Base-by-base conservation (phyloP, 2,888 invertebrate genomes). In the Yponomeuta sedellus region DNA sequence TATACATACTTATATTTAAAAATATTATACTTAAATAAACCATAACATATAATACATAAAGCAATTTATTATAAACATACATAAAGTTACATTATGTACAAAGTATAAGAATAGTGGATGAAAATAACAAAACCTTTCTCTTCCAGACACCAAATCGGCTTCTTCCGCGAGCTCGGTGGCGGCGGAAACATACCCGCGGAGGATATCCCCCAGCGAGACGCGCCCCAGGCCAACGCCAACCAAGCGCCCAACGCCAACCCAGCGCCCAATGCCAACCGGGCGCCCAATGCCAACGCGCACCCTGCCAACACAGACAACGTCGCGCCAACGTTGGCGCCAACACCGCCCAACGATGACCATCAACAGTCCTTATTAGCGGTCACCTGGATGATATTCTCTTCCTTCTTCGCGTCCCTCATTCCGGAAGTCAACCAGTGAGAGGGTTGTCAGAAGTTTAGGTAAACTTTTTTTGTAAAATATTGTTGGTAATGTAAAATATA, bases 361-460 rank as follows among this genome's bases (percentile, higher is more conserved):
- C 83, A 81, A 64, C 85, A 84, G 34, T 89, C 92, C 0, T 83
- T 95, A 69, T 86, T 97, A 70, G 94, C 95, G 62, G 93, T 97
- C 22, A 94, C 96, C 25, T 97, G 97, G 95, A 97, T 97, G 78
- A 97, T 98, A 83, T 94, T 99, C 73, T 94, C 97, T 0, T 96
- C 98, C 2, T 98, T 99, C 87, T 97, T 99, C 82, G 95, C 98
- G 11, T 99, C 98, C 0, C 92, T 99, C 66, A 95, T 99, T 81
- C 99, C 99, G 0, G 97, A 98, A 78, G 95, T 96, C 71, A 97
- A 88, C 69, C 83, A 81, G 69, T 73, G 65, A 64, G 16, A 25
- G 6, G 25, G 22, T 66, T 4, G 22, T 16, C 16, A 52, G 44
- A 2, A 8, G 44, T 44, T 52, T 16, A 52, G 16, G 16, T 16